phyloP scores from a whole-genome alignment of 1,140 invertebrate genomes.

The Anadara kagoshimensis region DNA sequence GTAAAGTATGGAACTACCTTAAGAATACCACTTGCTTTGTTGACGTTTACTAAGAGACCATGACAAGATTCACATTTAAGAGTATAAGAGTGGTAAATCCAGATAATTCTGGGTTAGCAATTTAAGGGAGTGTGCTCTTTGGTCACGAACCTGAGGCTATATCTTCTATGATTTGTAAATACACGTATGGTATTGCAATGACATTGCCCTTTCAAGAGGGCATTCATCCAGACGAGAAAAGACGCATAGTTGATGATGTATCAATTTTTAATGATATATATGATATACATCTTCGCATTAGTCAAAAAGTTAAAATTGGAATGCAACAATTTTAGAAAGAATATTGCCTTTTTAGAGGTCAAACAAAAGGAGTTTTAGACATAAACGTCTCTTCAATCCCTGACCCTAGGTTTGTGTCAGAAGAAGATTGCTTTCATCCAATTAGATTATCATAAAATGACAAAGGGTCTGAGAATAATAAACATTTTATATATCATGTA shows the following conservation, averaged over 20 bases:
- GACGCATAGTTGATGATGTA: constrained; percentile 2
- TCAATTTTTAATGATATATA: constrained; percentile 25
- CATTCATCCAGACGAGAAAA: constrained; percentile 16
- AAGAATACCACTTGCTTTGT: too few species aligned
- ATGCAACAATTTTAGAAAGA: not conserved
- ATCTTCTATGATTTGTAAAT: constrained; percentile 30
- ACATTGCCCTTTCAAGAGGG: not conserved
- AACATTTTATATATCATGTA: too few species aligned
- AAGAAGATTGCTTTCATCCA: constrained; percentile 20
- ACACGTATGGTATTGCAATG: constrained; percentile 37
- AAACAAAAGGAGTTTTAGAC: constrained; percentile 3
- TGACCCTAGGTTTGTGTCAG: constrained; percentile 20
- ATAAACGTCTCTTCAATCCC: constrained; percentile 1
- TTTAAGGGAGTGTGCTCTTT: constrained; percentile 50
- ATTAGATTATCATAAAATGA: constrained; percentile 16
- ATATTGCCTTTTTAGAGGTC: not conserved
- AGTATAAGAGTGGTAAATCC: constrained; percentile 34
- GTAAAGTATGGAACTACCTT: constrained; percentile 15
- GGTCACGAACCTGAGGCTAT: constrained; percentile 40
- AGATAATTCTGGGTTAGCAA: constrained; percentile 35
- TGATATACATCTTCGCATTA: constrained; percentile 36
- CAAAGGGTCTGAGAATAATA: not conserved
- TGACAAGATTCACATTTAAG: constrained; percentile 21
- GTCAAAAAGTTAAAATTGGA: constrained; percentile 26
- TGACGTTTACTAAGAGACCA: too few species aligned